Conservation (phyloP, 2,113 vertebrate genomes). For the Etheostoma cragini region DNA sequence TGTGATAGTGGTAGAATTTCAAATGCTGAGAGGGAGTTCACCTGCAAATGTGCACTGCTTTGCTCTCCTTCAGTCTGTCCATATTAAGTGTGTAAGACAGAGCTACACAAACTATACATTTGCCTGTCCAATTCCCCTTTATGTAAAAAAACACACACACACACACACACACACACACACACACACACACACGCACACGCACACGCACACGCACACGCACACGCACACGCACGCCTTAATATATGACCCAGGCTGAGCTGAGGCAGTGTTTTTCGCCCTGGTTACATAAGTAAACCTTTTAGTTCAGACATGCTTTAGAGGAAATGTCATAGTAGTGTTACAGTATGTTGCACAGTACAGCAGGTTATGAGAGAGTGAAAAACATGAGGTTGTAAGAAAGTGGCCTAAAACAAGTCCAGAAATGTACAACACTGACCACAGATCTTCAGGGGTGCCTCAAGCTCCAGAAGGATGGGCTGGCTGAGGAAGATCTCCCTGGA, state of each 20-base stretch:
- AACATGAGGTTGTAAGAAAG: background rate
- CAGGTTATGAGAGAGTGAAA: slow-evolving; percentile 2
- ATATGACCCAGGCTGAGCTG: slow-evolving; percentile 27
- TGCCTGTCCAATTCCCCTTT: background rate
- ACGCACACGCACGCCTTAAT: too few species aligned
- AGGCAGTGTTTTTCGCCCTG: slow-evolving; percentile 33
- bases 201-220: too few species aligned
- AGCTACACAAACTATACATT: background rate
- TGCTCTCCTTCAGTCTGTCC: background rate
- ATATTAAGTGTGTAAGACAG: background rate
- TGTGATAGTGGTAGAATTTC: slow-evolving; percentile 23
- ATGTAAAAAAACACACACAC: too few species aligned
- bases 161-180: too few species aligned
- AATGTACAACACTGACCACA: slow-evolving; percentile 72
- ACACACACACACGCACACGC: too few species aligned
- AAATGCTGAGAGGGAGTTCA: slow-evolving; percentile 3
- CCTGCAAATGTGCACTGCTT: slow-evolving; percentile 2
- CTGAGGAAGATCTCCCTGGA: slow-evolving; percentile 84
- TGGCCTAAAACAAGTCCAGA: background rate
- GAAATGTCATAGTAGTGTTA: background rate
- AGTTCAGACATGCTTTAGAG: background rate
- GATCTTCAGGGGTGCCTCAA: slow-evolving; percentile 80
- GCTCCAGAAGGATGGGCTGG: slow-evolving; percentile 81
- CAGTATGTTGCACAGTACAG: background rate
- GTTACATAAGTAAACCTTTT: slow-evolving; percentile 56